Percentiles rank a stretch among this genome's conserved stretches.
Evolutionary conservation across 2,113 vertebrate genomes (phyloP).

Genomic region (Dasyurus viverrinus): DNA sequence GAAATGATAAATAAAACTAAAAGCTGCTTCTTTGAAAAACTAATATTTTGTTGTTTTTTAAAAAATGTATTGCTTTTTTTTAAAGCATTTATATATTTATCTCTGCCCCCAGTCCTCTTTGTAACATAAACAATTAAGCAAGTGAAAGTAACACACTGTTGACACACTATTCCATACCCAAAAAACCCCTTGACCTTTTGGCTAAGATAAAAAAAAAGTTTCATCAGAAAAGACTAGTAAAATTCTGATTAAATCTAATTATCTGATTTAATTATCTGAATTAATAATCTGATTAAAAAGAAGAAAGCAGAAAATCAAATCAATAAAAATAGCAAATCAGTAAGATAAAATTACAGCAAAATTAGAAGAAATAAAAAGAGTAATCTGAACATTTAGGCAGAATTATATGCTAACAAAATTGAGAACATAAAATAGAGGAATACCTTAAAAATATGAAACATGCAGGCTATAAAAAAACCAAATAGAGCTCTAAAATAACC

Average conservation of each 20-base stretch:
- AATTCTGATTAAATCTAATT: background rate
- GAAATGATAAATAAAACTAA: background rate
- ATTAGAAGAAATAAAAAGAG: background rate
- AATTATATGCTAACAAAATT: background rate
- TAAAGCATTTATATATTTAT: too few relatives aligned
- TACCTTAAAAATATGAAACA: background rate
- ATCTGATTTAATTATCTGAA: too few relatives aligned
- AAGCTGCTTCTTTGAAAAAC: background rate
- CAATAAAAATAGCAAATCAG: background rate
- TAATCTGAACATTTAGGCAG: background rate
- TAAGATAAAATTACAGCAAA: background rate
- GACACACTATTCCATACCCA: too few relatives aligned
- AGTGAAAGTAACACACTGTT: too few relatives aligned
- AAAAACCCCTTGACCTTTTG: too few relatives aligned
- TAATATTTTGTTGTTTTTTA: too few relatives aligned
- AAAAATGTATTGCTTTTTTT: too few relatives aligned
- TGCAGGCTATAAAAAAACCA: background rate
- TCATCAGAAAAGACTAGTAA: background rate
- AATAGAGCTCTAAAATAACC: background rate
- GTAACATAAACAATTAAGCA: too few relatives aligned
- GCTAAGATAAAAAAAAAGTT: too few relatives aligned
- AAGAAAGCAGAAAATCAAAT: background rate
- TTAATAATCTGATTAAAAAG: background rate
- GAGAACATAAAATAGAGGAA: background rate
- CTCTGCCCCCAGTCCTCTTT: too few relatives aligned